These are phyloP conservation scores for Phyllotis vaccarum DNA, from an alignment of 2,797 vertebrate genomes.

Conservation along the genomic window DNA sequence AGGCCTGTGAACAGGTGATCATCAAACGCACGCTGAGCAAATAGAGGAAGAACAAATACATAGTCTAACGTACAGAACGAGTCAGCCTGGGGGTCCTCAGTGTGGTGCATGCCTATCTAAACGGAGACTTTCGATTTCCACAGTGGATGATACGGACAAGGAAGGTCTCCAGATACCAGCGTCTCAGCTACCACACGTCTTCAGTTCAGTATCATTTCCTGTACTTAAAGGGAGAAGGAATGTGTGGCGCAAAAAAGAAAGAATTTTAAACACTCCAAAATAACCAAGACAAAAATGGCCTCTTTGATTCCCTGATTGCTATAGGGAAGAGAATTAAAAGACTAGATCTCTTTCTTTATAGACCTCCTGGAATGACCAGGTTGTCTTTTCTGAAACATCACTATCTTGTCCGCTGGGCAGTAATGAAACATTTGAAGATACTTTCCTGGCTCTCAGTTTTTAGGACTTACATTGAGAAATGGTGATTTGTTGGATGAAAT, in stretches of 20 bases:
- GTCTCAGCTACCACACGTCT: background rate
- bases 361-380: background rate
- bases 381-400: background rate
- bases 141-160: background rate
- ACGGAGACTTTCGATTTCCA: background rate
- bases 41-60: constrained; percentile 34
- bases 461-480: constrained; percentile 8
- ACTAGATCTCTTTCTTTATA: background rate
- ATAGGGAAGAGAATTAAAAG: background rate
- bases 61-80: background rate
- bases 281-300: background rate
- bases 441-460: background rate
- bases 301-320: background rate
- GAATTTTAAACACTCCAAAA: constrained; percentile 4
- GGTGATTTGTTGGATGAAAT: background rate
- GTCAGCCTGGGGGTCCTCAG: background rate
- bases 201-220: no score
- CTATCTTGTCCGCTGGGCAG: background rate
- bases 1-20: background rate
- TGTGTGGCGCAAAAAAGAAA: background rate
- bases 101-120: background rate
- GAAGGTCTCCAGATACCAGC: background rate
- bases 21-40: background rate
- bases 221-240: background rate
- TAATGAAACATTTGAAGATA: background rate